Base-by-base conservation (phyloP, 2,113 vertebrate species). In the Nerophis ophidion region DNA sequence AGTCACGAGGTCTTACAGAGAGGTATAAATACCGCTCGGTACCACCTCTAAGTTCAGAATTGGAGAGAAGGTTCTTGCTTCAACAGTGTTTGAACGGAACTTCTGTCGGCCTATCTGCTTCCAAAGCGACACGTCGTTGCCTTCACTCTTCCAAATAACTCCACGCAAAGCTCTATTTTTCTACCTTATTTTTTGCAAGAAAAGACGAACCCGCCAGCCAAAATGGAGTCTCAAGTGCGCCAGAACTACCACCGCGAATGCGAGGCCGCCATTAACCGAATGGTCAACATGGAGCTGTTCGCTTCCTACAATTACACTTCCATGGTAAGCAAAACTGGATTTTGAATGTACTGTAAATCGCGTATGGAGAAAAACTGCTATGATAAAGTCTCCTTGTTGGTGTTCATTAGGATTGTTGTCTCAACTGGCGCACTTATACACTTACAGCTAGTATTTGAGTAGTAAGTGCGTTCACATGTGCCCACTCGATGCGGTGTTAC, bases 1-100 rank as follows among this genome's bases (percentile, higher is more conserved):
- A 1, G 52, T 67, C 65, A 48, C 69, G 49, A 26, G 70, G 19
- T 13, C 12, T 7, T 5, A 6, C 38, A 0, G 4, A 1, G 11
- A 3, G 0, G 54, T 84, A 86, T 87, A 89, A 81, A 84, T 65
- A 45, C 3, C 26, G 4, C 1, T 4, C 1, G 5, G 42, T 10
- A 0, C 0, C 0, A 0, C 0, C 0, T 0, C 9, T 4, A 0
- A 15, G 36, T 13, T 19, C 42, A 5, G 60, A 69, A 33, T 46
- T 0, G 0, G 0, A 1, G 0, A 0, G 49, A 60, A 53, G 71
- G 84, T 89, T 90, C 79, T 89, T 89, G 89, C 84, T 91, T 93
- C 92, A 93, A 93, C 91, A 93, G 92, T 93, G 92, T 60, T 94
- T 93, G 92, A 87, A 92, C 91, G 90, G 92, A 91, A 75, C 88